Percentiles rank a stretch among this genome's conserved stretches.
phyloP scores from a whole-genome alignment of 2,797 vertebrate genomes.

The Iguana delicatissima region DNA sequence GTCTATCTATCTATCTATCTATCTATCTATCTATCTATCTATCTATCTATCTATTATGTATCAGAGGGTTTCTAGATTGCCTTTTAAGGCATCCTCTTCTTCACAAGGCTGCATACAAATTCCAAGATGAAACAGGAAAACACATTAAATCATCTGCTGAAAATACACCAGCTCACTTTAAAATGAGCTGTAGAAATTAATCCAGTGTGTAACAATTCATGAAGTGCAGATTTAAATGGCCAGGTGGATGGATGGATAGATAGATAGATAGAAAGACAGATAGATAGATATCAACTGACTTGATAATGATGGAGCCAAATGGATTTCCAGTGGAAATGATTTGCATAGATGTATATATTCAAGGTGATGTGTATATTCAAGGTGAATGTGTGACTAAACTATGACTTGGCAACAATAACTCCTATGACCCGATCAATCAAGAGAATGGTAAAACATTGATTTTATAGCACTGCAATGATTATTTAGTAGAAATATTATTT shows the following conservation, averaged over 20 bases:
- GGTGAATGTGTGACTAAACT: background rate
- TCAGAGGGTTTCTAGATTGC: background rate
- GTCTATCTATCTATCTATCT: background rate
- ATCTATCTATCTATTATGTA: background rate
- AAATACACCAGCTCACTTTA: background rate
- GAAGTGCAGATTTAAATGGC: background rate
- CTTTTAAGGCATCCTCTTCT: background rate
- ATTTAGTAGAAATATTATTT: background rate
- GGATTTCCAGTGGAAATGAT: background rate
- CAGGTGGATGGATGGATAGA: background rate
- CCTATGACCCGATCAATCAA: background rate
- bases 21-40: background rate
- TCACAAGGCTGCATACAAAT: background rate
- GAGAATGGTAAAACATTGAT: background rate
- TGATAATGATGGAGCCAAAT: background rate
- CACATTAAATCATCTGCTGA: background rate
- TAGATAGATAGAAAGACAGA: too few species aligned
- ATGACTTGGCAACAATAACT: background rate
- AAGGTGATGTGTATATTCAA: background rate
- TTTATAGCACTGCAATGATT: background rate
- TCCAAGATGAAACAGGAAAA: background rate
- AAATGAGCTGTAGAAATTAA: background rate
- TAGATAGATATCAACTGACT: too few species aligned
- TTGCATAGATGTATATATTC: background rate
- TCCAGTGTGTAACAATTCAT: background rate